Percentiles rank a stretch among this genome's conserved stretches.
These are phyloP conservation scores for Eupithecia vulgata DNA, from an alignment of 2,888 invertebrate genomes.

Conservation along the genomic window DNA sequence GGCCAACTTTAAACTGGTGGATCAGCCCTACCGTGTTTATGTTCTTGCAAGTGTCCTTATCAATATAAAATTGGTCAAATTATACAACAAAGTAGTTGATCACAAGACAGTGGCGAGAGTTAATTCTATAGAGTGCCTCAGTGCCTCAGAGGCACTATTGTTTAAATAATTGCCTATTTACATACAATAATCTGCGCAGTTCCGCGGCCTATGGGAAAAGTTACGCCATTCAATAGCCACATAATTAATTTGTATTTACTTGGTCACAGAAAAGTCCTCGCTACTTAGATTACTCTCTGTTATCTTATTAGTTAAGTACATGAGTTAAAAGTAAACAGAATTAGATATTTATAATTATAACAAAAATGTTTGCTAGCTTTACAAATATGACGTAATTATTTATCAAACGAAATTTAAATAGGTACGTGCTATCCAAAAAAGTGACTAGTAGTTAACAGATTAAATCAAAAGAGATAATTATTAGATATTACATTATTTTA, in stretches of 20 bases:
- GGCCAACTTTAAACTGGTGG: no score
- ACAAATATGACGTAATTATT: no score
- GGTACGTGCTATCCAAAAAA: no score
- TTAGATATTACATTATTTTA: no score
- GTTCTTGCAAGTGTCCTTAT: not conserved
- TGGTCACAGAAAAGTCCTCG: not conserved
- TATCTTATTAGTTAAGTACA: not conserved
- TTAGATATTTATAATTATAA: not conserved
- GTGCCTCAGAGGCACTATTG: conserved; percentile 17
- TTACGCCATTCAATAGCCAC: not conserved
- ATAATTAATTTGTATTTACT: not conserved
- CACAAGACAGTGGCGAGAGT: conserved; percentile 3
- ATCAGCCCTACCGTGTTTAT: no score
- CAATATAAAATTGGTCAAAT: not conserved
- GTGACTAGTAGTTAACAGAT: no score
- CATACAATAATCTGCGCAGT: conserved; percentile 28
- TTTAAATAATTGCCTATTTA: conserved; percentile 27
- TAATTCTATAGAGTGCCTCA: conserved; percentile 7
- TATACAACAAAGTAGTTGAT: not conserved
- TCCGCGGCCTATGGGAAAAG: conserved; percentile 23
- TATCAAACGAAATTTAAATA: no score
- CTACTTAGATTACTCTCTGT: not conserved
- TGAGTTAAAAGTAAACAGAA: not conserved
- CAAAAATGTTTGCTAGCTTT: not conserved
- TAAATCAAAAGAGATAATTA: no score